Base-by-base conservation (phyloP, 2,797 vertebrate genomes). In the Oryzias sinensis region DNA sequence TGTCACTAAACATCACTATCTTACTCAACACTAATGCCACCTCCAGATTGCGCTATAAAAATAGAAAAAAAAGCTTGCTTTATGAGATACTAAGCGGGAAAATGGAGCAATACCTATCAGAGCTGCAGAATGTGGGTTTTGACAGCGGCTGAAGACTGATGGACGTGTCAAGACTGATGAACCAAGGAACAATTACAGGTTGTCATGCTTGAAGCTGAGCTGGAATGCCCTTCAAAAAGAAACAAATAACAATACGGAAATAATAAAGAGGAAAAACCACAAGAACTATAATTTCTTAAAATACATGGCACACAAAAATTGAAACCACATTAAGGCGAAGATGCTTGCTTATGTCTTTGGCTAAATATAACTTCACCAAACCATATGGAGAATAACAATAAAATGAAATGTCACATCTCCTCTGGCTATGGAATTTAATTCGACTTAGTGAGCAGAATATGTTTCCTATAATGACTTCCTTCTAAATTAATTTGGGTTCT, bases 1-100 rank as follows among this genome's bases (percentile, higher is more conserved):
- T 92, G 92, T 93, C 92, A 91, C 85, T 84, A 83, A 86, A 81
- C 87, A 91, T 92, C 90, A 92, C 79, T 78, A 87, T 92, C 91
- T 84, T 60, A 75, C 52, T 68, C 51, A 41, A 76, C 76, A 81
- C 89, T 93, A 92, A 93, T 92, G 89, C 88, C 85, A 83, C 90
- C 85, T 89, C 85, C 88, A 86, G 90, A 90, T 86, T 88, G 86
- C 62, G 77, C 83, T 79, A 80, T 78, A 73, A 90, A 86, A 85
- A 87, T 11, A 90, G 72, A 84, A 87, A 90, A 85, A 90, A 89
- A 88, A 84, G 68, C 82, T 84, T 77, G 80, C 79, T 80, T 70
- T 79, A 58, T 72, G 81, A 80, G 78, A 80, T 79, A 77, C 61
- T 62, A 52, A 49, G 52, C 46, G 56, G 58, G 62, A 69, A 81